A percentile compares a stretch with the other conserved stretches of the same genome.
phyloP scores from a whole-genome alignment of 2,113 vertebrate species.

The Dicerorhinus sumatrensis region DNA sequence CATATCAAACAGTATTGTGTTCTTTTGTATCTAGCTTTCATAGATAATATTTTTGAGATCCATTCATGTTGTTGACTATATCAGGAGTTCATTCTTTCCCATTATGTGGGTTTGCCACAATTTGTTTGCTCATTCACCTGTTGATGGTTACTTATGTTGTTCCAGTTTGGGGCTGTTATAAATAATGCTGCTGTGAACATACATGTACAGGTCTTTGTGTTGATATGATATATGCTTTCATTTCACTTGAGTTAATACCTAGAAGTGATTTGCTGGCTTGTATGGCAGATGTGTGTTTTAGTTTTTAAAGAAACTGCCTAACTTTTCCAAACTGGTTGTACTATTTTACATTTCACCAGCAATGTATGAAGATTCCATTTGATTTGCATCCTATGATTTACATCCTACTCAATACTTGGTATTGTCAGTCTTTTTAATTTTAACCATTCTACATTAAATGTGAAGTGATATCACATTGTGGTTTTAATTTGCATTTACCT shows the following conservation, averaged over 20 bases:
- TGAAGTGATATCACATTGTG: neutral
- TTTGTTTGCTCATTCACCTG: neutral
- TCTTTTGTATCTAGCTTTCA: conserved; percentile 34
- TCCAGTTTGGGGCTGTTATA: neutral
- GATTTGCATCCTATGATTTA: conserved; percentile 19
- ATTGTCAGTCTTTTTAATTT: conserved; percentile 37
- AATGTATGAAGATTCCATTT: neutral
- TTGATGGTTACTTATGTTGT: conserved; percentile 29
- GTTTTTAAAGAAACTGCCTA: conserved; percentile 40
- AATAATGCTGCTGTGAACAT: neutral
- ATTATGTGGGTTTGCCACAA: neutral
- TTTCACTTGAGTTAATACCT: conserved; percentile 1
- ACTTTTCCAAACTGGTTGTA: conserved; percentile 9
- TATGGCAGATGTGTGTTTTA: neutral
- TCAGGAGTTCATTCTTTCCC: neutral
- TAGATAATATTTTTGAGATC: neutral
- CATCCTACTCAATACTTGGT: neutral
- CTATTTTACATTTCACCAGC: neutral
- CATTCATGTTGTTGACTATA: neutral
- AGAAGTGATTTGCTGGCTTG: neutral
- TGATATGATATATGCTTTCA: neutral
- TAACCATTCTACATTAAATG: neutral
- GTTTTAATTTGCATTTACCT: conserved; percentile 56
- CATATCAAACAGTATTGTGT: neutral
- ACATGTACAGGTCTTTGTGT: neutral